These are phyloP conservation scores for Molossus alvarezi DNA, from an alignment of 2,797 vertebrate species.

Conservation along the genomic window DNA sequence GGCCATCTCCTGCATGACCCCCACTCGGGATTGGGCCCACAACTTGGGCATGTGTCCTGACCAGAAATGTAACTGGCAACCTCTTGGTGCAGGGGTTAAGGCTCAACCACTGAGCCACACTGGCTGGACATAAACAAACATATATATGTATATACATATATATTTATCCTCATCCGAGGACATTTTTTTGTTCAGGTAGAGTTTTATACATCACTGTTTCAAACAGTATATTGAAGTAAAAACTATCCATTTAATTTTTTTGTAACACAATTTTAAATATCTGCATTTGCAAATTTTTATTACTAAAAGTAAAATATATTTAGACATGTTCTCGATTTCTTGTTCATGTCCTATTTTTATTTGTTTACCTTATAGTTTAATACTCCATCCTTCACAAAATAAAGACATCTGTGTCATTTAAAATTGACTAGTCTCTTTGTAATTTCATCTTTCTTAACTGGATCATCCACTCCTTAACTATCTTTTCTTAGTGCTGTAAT, in stretches of 20 bases:
- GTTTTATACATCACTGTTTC: neutral
- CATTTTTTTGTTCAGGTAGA: no score
- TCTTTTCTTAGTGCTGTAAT: neutral
- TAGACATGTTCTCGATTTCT: neutral
- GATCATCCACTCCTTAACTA: neutral
- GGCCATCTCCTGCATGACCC: no score
- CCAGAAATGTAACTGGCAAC: no score
- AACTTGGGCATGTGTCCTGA: no score
- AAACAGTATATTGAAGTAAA: neutral
- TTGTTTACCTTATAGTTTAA: neutral
- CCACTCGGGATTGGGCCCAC: no score
- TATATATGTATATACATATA: no score
- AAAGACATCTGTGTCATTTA: neutral
- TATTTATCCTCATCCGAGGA: no score
- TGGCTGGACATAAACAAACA: no score
- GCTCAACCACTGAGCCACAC: no score
- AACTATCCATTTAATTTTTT: neutral
- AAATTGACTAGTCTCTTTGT: neutral
- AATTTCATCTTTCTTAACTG: neutral
- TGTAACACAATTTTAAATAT: neutral
- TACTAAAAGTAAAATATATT: constrained; percentile 42
- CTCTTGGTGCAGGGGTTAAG: no score
- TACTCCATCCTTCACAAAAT: neutral
- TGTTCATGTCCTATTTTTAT: neutral
- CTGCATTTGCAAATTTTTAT: neutral